These are phyloP conservation scores for Macrotus californicus DNA, from an alignment of 2,113 vertebrate genomes.

Conservation along the genomic window DNA sequence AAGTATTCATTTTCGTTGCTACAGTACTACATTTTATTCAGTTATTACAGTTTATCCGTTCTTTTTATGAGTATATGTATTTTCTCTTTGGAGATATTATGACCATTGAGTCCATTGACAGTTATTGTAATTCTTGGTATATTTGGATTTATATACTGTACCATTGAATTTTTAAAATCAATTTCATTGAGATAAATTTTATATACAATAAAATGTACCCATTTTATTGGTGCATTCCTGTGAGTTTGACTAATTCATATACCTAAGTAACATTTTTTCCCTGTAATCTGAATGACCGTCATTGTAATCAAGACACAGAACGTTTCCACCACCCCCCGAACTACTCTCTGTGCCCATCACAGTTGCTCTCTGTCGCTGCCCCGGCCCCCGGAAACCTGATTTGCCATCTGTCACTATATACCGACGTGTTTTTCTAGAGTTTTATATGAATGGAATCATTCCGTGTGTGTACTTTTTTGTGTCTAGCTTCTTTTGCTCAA, in stretches of 20 bases:
- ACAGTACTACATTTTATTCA: neutral
- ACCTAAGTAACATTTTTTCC: neutral
- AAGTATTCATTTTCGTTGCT: slow-evolving; percentile 17
- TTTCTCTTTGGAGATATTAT: neutral
- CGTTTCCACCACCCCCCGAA: neutral
- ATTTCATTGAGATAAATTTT: neutral
- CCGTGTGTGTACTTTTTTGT: neutral
- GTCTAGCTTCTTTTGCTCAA: neutral
- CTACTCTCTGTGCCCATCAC: neutral
- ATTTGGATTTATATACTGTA: neutral
- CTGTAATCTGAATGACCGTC: neutral
- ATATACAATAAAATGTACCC: neutral
- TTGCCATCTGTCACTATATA: neutral
- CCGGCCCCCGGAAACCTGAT: neutral
- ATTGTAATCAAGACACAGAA: neutral
- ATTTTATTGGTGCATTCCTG: neutral
- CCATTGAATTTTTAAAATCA: neutral
- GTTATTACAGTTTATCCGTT: neutral
- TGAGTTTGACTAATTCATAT: neutral
- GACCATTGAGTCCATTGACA: neutral
- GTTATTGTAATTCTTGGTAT: neutral
- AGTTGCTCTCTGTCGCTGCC: neutral
- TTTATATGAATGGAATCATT: neutral
- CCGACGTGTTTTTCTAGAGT: neutral
- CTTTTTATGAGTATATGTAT: neutral